Base-by-base conservation (phyloP, 1,140 invertebrate species). In the Papilio helenus region DNA sequence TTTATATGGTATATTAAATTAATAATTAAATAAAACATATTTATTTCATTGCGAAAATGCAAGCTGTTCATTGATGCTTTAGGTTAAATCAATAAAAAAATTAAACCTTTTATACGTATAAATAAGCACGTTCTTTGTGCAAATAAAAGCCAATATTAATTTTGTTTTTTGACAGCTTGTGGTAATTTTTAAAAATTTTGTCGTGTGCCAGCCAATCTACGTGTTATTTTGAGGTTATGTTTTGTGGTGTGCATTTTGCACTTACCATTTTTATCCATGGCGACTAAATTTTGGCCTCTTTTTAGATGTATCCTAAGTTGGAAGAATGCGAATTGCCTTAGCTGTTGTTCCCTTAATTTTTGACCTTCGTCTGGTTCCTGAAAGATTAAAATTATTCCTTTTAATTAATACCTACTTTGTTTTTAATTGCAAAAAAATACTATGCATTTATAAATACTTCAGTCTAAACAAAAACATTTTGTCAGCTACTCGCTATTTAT, bases 201-300 rank as follows among this genome's bases (percentile, higher is more conserved):
- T 61, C 12, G 18, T 18, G 76, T 77, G 76, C 55, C 76, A 77
- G 51, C 76, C 26, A 61, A 51, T 29, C n/a, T 77, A 49, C 8
- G 26, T 42, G 51, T 44, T 71, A 44, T 72, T 42, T 74, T 74
- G 39, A 7, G n/a, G n/a, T 74, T 20, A n/a, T 77, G 76, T 65
- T n/a, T 44, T 14, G 72, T 74, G 44, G 18, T 42, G 76, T 61
- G 34, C 14, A 20, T 34, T 58, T 49, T n/a, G n/a, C 18, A 85
- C 95, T 96, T 95, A 99, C 98, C 99, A 94, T 98, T 98, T 93
- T 98, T 98, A 93, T 99, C 98, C 96, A 98, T 98, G 34, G 98
- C 98, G 29, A 98, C 96, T 86, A 99, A 95, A 93, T 99, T 98
- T 88, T 96, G 96, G 61, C 98, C 99, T 89, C 97, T 96, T 87